Evolutionary conservation across 2,113 vertebrate genomes (phyloP), one percentile per base, ranked within the genome.

Genomic region (Diadophis punctatus): DNA sequence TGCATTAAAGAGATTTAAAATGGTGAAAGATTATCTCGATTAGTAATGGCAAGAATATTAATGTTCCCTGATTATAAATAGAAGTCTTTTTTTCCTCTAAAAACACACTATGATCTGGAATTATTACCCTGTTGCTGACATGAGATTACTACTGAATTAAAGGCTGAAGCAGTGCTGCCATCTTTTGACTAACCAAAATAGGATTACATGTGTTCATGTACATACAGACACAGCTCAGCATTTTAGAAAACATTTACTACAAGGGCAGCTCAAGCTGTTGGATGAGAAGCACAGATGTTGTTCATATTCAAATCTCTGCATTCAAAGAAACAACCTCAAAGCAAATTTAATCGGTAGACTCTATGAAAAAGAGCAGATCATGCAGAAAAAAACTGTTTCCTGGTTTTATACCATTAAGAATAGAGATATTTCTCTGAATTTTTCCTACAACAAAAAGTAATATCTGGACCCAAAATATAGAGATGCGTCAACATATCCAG

Each of bases 111-210:
- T 3, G 49, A 55, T 9, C 43, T 74, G 8, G n/a, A 30, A 90
- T 60, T 89, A 93, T 90, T 58, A 12, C 9, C 63, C 23, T 4
- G 0, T 11, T 85, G 63, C 25, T 85, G 93, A 90, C 53, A 95
- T 87, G 27, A 85, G 49, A 51, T 55, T 2, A 60, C 22, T 89
- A 85, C 34, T 30, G 11, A 9, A 1, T 34, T 27, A 91, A 95
- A 95, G 96, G 39, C 58, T 96, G 95, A 97, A 97, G 93, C 96
- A 60, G 95, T 96, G 96, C 97, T 97, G 97, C 97, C 97, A 97
- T 92, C 97, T 97, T 93, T 97, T 94, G 97, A 95, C 51, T 94
- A 91, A 20, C 12, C 16, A 91, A 68, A 95, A 43, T 52, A 89
- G 11, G 46, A 43, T 53, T 88, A 63, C 43, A 1, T 68, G 23